These are phyloP conservation scores for Drosophila equinoxialis DNA, from an alignment of 1,140 invertebrate genomes.

Conservation along the genomic window DNA sequence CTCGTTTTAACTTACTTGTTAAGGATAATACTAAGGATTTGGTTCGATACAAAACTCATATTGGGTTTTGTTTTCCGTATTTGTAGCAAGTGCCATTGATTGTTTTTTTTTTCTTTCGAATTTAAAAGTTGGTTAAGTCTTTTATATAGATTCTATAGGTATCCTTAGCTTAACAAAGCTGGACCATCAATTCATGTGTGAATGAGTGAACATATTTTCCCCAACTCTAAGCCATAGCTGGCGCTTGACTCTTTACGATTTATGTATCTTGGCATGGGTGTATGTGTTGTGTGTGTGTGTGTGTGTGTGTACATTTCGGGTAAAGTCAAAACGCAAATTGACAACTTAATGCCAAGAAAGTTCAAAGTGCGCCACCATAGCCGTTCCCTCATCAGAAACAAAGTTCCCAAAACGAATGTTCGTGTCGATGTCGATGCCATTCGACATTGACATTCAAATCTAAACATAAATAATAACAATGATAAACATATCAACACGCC, in stretches of 20 bases:
- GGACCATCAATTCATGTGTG: neutral
- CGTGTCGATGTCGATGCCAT: constrained; percentile 35
- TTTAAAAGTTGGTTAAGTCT: too few species aligned
- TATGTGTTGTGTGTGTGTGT: neutral
- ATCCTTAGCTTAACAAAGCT: too few species aligned
- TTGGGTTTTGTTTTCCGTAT: too few species aligned
- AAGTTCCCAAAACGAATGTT: constrained; percentile 34
- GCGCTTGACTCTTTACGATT: constrained; percentile 2
- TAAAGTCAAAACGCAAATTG: constrained; percentile 73
- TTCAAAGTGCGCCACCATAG: constrained; percentile 60
- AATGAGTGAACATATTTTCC: neutral
- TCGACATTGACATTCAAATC: constrained; percentile 80
- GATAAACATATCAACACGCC: constrained; percentile 79
- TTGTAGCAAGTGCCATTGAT: too few species aligned
- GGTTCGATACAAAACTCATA: too few species aligned
- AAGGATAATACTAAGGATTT: too few species aligned
- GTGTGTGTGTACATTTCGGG: constrained; percentile 34
- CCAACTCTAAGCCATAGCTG: neutral
- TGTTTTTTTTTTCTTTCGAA: too few species aligned
- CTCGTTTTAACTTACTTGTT: too few species aligned
- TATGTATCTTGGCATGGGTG: constrained; percentile 1
- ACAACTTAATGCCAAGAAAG: constrained; percentile 79
- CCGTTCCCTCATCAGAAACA: neutral
- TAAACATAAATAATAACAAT: constrained; percentile 81
- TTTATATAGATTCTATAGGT: too few species aligned